Base-by-base conservation (phyloP, 2,113 vertebrate species). In the Dendrocopos noguchii region DNA sequence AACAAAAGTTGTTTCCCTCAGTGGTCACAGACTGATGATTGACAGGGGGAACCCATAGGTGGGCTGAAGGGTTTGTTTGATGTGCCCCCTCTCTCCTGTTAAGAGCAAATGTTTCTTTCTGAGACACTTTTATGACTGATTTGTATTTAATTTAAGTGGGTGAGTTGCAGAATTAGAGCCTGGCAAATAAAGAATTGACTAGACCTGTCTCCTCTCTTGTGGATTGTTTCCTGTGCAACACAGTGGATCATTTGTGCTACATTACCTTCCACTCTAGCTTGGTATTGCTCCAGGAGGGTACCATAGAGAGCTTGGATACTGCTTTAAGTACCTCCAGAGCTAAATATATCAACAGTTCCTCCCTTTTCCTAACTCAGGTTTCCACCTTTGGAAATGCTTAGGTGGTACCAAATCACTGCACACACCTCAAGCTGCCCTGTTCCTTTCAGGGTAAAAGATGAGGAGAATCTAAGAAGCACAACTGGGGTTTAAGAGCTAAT, bases 181-280 rank as follows among this genome's bases (percentile, higher is more conserved):
- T 79, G 92, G 39, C 13, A 88, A 94, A 80, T 91, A 90, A 91
- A 91, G 75, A 42, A 21, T 68, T 67, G 55, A 28, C 28, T 44
- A 29, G 19, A 90, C 56, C 33, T 60, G 15, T 73, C 53, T 85
- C 61, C 16, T 72, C 21, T 84, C 29, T 17, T 31, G 18, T 66
- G 47, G 60, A 33, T 66, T 65, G 28, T 57, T 55, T 86, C 53
- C 66, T 57, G 10, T 47, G 31, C 36, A 59, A 47, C 33, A 18
- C 17, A 25, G 29, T 4, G 22, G 28, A 44, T 7, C 34, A 21
- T 15, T 55, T 73, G 12, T 70, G 89, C 60, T 83, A 7, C 10
- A 3, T 36, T 31, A 21, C 15, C 39, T 75, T 60, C 57, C 65
- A 15, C 25, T 29, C 47, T 21, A 50, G 36, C 13, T 6, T 15